Percentiles rank a stretch among this genome's conserved stretches.
These are phyloP conservation scores for Lacanobia oleracea DNA, from an alignment of 2,888 invertebrate genomes.

Conservation along the genomic window DNA sequence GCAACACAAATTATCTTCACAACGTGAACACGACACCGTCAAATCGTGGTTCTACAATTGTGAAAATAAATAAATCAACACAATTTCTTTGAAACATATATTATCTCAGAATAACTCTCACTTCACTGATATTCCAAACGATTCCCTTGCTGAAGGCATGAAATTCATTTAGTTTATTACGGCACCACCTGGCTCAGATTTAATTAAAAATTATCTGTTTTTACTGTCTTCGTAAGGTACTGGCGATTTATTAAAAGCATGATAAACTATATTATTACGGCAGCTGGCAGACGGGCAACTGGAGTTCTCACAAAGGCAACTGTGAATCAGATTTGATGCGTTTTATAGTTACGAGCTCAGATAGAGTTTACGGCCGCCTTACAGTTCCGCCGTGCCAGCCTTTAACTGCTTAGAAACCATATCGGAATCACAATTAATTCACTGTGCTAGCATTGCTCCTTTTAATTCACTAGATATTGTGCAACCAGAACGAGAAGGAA, in stretches of 20 bases:
- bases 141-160: slow-evolving; percentile 69
- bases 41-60: slow-evolving; percentile 65
- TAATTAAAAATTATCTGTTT: slow-evolving; percentile 83
- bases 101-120: slow-evolving; percentile 53
- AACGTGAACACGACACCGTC: slow-evolving; percentile 48
- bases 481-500: slow-evolving; percentile 35
- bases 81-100: slow-evolving; percentile 54
- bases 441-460: slow-evolving; percentile 51
- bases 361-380: slow-evolving; percentile 80
- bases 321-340: slow-evolving; percentile 83
- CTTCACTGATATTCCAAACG: slow-evolving; percentile 60
- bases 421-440: slow-evolving; percentile 69
- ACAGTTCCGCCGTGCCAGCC: slow-evolving; percentile 70
- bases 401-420: slow-evolving; percentile 72
- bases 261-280: slow-evolving; percentile 82
- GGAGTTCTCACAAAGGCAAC: slow-evolving; percentile 80
- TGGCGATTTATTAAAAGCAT: slow-evolving; percentile 81
- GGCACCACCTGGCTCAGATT: slow-evolving; percentile 82
- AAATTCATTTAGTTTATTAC: slow-evolving; percentile 78
- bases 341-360: slow-evolving; percentile 83
- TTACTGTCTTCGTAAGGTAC: slow-evolving; percentile 77
- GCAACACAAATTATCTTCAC: slow-evolving; percentile 51
- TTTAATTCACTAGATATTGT: slow-evolving; percentile 46
- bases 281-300: slow-evolving; percentile 77
- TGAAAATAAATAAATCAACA: slow-evolving; percentile 61